These are phyloP conservation scores for Pycnonotus jocosus DNA, from an alignment of 2,113 vertebrate genomes.

Conservation along the genomic window DNA sequence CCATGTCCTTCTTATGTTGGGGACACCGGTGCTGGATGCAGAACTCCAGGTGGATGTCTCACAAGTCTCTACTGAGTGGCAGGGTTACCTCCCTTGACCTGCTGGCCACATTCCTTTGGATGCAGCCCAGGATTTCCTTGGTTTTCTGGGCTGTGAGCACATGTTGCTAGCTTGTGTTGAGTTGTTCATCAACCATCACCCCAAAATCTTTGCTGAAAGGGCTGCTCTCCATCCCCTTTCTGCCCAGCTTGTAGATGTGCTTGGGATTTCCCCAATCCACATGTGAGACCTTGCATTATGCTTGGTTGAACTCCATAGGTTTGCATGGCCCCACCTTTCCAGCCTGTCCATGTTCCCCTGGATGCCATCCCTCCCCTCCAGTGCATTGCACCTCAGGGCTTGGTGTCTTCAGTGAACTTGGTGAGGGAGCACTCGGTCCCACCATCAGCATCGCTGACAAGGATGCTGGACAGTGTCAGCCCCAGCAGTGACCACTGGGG, in stretches of 20 bases:
- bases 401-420: neutral
- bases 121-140: neutral
- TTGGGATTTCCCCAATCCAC: neutral
- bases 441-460: accelerated
- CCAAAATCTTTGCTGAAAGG: neutral
- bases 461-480: neutral
- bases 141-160: accelerated
- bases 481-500: neutral
- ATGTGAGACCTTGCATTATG: neutral
- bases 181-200: neutral
- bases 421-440: neutral
- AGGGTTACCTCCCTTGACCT: neutral
- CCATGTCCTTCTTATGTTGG: neutral
- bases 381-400: neutral
- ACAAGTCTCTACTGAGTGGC: neutral
- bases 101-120: neutral
- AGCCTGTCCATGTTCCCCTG: neutral
- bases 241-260: neutral
- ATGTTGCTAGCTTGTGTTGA: neutral
- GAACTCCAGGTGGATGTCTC: neutral
- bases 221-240: neutral
- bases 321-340: neutral
- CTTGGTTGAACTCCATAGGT: neutral
- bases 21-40: neutral
- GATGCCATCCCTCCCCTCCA: neutral